Percentiles rank a stretch among this genome's conserved stretches.
Conservation (phyloP, 2,113 vertebrate species). For the Porphyrio hochstetteri region DNA sequence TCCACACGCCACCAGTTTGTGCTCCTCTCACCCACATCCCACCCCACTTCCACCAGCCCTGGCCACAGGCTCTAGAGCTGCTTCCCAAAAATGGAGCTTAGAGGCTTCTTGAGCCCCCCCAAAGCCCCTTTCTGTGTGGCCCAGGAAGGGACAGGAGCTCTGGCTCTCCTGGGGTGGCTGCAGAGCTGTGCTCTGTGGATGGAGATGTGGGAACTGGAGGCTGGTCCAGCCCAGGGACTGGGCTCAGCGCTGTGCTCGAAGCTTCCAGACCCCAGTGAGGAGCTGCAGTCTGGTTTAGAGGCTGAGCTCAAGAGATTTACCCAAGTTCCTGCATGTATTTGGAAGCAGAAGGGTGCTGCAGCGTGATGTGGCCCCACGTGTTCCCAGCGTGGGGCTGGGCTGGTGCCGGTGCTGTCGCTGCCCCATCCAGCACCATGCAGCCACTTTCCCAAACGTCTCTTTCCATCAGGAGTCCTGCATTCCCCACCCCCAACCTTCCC, state of each 20-base stretch:
- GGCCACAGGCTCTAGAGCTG: background rate
- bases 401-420: background rate
- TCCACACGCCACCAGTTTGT: too few species aligned
- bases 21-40: too few species aligned
- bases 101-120: background rate
- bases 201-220: background rate
- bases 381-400: rapidly evolving
- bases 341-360: background rate
- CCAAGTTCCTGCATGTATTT: rapidly evolving
- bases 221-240: background rate
- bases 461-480: too few species aligned
- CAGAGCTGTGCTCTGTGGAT: rapidly evolving
- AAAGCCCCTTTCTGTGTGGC: background rate
- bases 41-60: background rate
- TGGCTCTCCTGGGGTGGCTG: rapidly evolving
- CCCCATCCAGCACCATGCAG: background rate
- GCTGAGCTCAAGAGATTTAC: too few species aligned
- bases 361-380: rapidly evolving
- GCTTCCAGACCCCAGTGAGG: background rate
- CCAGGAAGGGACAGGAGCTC: background rate
- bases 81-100: background rate
- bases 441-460: background rate
- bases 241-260: rapidly evolving
- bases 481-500: background rate
- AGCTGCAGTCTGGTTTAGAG: rapidly evolving